Percentiles rank a stretch among this genome's conserved stretches.
Conservation (phyloP, 2,888 invertebrate genomes). For the Ligdia adustata region DNA sequence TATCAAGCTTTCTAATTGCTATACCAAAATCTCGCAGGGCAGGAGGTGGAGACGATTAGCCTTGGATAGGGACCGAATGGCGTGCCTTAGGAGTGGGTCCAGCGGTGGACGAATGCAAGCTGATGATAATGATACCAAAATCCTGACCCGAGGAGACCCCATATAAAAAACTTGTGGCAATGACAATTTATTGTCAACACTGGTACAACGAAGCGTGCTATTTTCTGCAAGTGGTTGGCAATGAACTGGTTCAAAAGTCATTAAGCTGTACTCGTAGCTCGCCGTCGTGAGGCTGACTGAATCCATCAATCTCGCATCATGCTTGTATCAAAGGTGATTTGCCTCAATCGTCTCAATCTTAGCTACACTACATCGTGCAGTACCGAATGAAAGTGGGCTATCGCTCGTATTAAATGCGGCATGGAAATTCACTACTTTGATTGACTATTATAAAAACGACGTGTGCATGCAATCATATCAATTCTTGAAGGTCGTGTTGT, state of each 20-base stretch:
- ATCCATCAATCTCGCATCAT: conserved; percentile 46
- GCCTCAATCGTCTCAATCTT: conserved; percentile 39
- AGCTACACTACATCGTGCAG: conserved; percentile 38
- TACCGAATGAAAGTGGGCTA: conserved; percentile 51
- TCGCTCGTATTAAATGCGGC: conserved; percentile 34
- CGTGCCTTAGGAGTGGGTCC: too few species aligned
- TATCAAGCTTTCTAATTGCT: conserved; percentile 41
- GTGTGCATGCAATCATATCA: neutral
- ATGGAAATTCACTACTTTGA: conserved; percentile 29
- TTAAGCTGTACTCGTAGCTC: conserved; percentile 25
- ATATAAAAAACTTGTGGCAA: conserved; percentile 9
- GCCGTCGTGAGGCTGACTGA: conserved; percentile 4
- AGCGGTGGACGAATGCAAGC: too few species aligned
- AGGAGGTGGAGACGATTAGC: too few species aligned
- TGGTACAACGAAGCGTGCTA: conserved; percentile 5
- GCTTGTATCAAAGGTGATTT: conserved; percentile 44
- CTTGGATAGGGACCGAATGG: too few species aligned
- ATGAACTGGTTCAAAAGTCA: conserved; percentile 30
- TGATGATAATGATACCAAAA: too few species aligned
- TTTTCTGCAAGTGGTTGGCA: conserved; percentile 23
- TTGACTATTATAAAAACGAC: conserved; percentile 21
- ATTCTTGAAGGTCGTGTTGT: neutral
- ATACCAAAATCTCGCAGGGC: too few species aligned
- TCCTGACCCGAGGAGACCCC: too few species aligned
- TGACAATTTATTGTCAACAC: conserved; percentile 16